Percentiles rank a stretch among this genome's conserved stretches.
Evolutionary conservation across 1,140 invertebrate species (phyloP).

Genomic region (Nebria ingens): DNA sequence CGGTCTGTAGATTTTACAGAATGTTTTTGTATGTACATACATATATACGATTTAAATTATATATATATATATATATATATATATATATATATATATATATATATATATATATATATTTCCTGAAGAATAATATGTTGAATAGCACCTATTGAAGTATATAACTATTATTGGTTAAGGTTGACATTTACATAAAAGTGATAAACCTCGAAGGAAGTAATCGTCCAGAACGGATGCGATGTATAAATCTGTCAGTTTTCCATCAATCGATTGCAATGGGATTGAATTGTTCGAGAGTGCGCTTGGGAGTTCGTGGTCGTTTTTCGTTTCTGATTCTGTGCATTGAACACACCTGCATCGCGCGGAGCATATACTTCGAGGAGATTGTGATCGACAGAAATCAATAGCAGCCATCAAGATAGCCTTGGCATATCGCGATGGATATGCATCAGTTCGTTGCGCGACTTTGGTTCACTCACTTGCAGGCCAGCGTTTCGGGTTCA

Average conservation of each 20-base stretch:
- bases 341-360: background rate
- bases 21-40: too few relatives aligned
- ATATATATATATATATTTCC: too few relatives aligned
- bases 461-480: background rate
- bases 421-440: background rate
- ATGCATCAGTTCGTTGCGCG: background rate
- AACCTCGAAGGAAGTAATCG: too few relatives aligned
- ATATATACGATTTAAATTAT: too few relatives aligned
- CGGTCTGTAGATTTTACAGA: too few relatives aligned
- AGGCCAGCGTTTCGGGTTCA: background rate
- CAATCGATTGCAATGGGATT: background rate
- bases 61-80: too few relatives aligned
- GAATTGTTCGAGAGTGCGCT: slow-evolving; percentile 2
- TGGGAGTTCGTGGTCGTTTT: background rate
- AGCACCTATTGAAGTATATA: too few relatives aligned
- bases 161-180: too few relatives aligned
- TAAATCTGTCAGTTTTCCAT: slow-evolving; percentile 3
- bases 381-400: slow-evolving; percentile 9
- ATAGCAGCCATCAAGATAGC: slow-evolving; percentile 4
- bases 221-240: background rate
- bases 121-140: too few relatives aligned
- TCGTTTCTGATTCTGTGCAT: too few relatives aligned
- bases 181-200: too few relatives aligned
- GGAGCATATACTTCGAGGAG: background rate
- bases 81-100: too few relatives aligned